Base-by-base conservation (phyloP, 2,888 invertebrate genomes). In the Trachelus troglodyta region DNA sequence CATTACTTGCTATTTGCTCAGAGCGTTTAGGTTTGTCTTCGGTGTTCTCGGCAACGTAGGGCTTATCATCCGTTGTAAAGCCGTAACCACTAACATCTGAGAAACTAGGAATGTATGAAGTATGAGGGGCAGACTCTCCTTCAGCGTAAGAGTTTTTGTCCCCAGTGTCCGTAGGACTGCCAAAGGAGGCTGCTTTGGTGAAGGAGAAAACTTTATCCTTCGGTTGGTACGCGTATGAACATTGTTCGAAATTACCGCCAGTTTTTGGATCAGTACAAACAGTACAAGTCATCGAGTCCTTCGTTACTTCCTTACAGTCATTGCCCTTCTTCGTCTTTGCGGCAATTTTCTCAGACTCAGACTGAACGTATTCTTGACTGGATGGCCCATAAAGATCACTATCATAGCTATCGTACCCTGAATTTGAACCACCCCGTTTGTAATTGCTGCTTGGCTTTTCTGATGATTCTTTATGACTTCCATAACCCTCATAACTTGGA, bases 171-270 rank as follows among this genome's bases (percentile, higher is more conserved):
- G 79, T 82, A 0, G 89, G 88, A 31, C 77, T 87, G 6, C 89
- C 90, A n/a, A 87, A 88, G 0, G 87, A 85, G 30, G 86, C 87
- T 2, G 89, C 88, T 68, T 85, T 88, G 12, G 87, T 88, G 75
- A 90, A 91, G 1, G 90, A 89, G 79, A 89, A 92, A 2, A 88
- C 93, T 88, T 96, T 95, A 81, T 95, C 95, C 85, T 94, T 94
- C 0, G 96, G 96, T 81, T 95, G 94, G 1, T 95, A 94, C 12
- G 95, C 95, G 90, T 96, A 97, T 0, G 96, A 95, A 88, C 97
- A 97, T 23, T 95, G 95, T 89, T 97, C 97, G 82, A 94, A 96
- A 80, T 95, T 94, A 37, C 95, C 96, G 73, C 96, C 96, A 2
- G 95, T 95, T 88, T 95, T 94, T 1, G 95, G 94, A 87, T 96